A percentile compares a stretch with the other conserved stretches of the same genome.
phyloP scores from a whole-genome alignment of 2,113 vertebrate genomes.

The Machaerirhynchus nigripectus region DNA sequence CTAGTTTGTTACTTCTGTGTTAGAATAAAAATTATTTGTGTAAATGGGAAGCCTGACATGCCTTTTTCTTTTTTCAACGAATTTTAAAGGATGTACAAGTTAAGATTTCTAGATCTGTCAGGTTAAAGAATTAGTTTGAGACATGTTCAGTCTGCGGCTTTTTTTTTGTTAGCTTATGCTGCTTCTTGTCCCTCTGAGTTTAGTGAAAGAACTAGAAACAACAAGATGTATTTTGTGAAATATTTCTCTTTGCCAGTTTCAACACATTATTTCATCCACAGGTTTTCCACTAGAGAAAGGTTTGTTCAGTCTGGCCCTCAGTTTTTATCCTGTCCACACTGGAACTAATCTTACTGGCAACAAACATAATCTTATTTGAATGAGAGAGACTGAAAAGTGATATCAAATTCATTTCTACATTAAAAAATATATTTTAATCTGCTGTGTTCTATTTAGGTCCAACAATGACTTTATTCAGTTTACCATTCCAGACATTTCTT shows the following conservation, averaged over 20 bases:
- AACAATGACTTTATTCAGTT: background rate
- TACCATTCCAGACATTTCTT: slow-evolving; percentile 18
- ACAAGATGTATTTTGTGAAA: background rate
- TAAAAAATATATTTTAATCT: background rate
- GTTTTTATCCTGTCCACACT: background rate
- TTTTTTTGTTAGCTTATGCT: background rate
- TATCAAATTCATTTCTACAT: background rate
- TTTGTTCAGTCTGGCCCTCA: background rate
- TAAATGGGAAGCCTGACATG: background rate
- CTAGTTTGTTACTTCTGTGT: background rate
- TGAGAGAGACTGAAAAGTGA: background rate
- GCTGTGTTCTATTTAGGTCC: background rate
- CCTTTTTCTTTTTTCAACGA: background rate
- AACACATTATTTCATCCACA: background rate
- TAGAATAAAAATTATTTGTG: background rate
- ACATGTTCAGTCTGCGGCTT: background rate
- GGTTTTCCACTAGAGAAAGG: background rate
- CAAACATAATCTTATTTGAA: background rate
- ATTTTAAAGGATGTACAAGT: background rate
- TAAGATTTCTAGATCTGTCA: background rate
- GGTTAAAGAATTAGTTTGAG: background rate
- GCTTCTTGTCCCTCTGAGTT: background rate
- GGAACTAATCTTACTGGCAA: background rate
- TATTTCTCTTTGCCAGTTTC: background rate
- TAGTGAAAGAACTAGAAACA: background rate